Evolutionary conservation across 2,888 invertebrate genomes (phyloP).

Genomic region (Caenorhabditis imperialis): DNA sequence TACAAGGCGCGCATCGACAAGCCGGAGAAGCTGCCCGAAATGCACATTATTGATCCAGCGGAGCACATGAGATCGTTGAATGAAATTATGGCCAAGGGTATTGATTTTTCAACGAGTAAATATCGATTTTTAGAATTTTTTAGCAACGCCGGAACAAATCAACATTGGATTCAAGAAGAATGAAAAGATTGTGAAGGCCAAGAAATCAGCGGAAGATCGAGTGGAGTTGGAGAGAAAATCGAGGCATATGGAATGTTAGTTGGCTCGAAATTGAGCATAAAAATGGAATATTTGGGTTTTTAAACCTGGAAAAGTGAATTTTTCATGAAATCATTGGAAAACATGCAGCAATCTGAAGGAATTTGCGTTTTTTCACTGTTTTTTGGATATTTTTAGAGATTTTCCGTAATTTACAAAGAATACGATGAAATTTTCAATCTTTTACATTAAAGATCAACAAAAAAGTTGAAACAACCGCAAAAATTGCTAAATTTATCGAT

Average conservation of each 20-base stretch:
- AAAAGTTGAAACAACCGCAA: too few relatives aligned
- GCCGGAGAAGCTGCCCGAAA: constrained; percentile 71
- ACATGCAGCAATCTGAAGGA: too few relatives aligned
- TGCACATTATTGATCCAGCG: constrained; percentile 76
- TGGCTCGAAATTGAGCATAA: too few relatives aligned
- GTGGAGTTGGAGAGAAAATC: constrained; percentile 60
- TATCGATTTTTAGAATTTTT: constrained; percentile 12
- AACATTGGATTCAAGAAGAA: constrained; percentile 73
- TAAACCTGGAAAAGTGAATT: background rate
- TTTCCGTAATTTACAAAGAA: too few relatives aligned
- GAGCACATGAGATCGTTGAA: constrained; percentile 63
- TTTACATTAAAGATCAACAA: too few relatives aligned
- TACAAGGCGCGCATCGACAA: constrained; percentile 78
- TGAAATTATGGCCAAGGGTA: constrained; percentile 60
- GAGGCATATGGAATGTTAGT: constrained; percentile 60
- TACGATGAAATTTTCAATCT: too few relatives aligned
- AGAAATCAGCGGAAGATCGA: constrained; percentile 49
- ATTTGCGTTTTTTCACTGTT: too few relatives aligned
- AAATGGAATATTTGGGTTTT: background rate
- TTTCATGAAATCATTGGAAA: background rate
- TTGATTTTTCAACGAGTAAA: constrained; percentile 11
- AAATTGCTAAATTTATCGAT: too few relatives aligned
- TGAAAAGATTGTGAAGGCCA: constrained; percentile 20
- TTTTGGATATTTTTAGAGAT: too few relatives aligned
- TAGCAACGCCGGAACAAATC: constrained; percentile 49